Evolutionary conservation across 35 echinoderm and acorn worm species (phyloP).

Genomic region (Lytechinus variegatus): DNA sequence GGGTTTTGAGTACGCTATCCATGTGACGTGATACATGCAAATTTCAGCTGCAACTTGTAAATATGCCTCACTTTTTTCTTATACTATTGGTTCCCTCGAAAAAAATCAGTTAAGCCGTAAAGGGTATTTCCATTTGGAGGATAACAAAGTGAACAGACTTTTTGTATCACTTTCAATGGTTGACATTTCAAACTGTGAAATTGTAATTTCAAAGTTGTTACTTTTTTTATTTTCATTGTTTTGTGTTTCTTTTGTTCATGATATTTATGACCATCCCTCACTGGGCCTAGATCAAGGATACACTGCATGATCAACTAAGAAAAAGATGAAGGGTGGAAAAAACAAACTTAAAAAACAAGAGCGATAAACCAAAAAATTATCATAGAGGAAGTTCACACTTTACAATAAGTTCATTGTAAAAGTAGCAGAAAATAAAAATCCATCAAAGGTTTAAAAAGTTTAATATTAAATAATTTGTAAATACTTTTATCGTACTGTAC

Average conservation of each 20-base stretch:
- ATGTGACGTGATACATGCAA: constrained; percentile 14
- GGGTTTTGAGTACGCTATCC: constrained; percentile 26
- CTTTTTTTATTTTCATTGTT: neutral
- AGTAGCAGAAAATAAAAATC: too few relatives aligned
- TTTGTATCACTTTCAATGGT: neutral
- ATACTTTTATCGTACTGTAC: too few relatives aligned
- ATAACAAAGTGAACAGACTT: neutral
- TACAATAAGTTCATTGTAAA: too few relatives aligned
- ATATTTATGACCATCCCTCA: too few relatives aligned
- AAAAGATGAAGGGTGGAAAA: too few relatives aligned
- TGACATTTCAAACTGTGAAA: neutral
- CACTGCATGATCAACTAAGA: neutral
- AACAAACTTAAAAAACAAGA: too few relatives aligned
- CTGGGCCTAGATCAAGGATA: neutral
- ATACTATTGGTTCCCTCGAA: neutral
- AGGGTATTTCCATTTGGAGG: neutral
- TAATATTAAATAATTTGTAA: too few relatives aligned
- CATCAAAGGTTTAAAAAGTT: too few relatives aligned
- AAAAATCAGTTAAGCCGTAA: neutral
- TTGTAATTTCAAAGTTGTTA: neutral
- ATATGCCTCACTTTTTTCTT: neutral
- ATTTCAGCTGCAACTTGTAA: neutral
- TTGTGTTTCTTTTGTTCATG: too few relatives aligned
- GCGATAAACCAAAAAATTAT: too few relatives aligned
- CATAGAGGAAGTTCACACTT: too few relatives aligned